Evolutionary conservation across 2,888 invertebrate genomes (phyloP).

Genomic region (Tolmerus cingulatus): DNA sequence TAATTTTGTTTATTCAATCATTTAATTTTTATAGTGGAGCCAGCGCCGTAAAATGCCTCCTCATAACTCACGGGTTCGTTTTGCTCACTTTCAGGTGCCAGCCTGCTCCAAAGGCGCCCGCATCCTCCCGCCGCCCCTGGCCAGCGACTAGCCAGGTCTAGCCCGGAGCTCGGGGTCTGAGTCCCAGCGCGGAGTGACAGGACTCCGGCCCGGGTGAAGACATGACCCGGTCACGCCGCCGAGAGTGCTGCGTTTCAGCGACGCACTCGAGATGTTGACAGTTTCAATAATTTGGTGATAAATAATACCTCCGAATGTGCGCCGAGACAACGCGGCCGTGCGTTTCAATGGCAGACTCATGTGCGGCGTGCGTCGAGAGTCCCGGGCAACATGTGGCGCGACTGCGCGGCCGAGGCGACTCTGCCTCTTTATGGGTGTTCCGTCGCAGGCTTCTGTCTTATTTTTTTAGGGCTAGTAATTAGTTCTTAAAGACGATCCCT

Average conservation of each 20-base stretch:
- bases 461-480: not conserved
- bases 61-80: constrained; percentile 8
- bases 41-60: constrained; percentile 36
- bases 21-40: constrained; percentile 47
- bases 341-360: constrained; percentile 1
- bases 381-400: constrained; percentile 22
- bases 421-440: not conserved
- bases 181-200: not conserved
- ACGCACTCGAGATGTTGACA: constrained; percentile 47
- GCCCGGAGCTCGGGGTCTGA: too few relatives aligned
- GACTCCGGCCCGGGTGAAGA: not conserved
- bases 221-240: constrained; percentile 9
- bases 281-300: constrained; percentile 48
- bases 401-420: not conserved
- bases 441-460: not conserved
- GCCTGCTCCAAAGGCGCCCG: not conserved
- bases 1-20: constrained; percentile 46
- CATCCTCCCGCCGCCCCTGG: too few relatives aligned
- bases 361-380: not conserved
- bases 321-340: not conserved
- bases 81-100: constrained; percentile 40
- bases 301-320: constrained; percentile 41
- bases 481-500: constrained; percentile 12
- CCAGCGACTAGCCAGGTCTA: too few relatives aligned
- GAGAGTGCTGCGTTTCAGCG: constrained; percentile 40